Evolutionary conservation across 2,113 vertebrate species (phyloP), one percentile per base, ranked within the genome.

Genomic region (Saccopteryx leptura): DNA sequence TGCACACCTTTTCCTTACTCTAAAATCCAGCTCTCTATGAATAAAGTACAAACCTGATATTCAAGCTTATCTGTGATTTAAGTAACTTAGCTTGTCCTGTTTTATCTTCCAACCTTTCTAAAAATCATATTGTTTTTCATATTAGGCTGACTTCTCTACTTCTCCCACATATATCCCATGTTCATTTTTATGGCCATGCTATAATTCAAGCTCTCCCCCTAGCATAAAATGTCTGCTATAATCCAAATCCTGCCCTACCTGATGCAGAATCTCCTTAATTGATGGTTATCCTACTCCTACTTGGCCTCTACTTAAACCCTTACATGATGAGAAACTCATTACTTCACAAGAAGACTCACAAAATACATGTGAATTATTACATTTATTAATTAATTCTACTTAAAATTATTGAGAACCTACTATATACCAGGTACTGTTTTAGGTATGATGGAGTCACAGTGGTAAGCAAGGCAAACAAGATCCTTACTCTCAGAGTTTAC

Each of bases 61-160:
- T 76, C 50, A 92, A 85, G 28, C 7, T 72, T 97, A 74, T 94
- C 23, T 54, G 18, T 90, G 68, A 39, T 65, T 95, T 91, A 76
- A 46, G 14, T 84, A 85, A 90, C 8, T 12, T 91, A 72, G 8
- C 54, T 69, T 90, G 15, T 72, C 48, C n/a, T 48, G 48, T 88
- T 90, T 4, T 28, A 93, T 82, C 15, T 87, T n/a, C 60, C 24
- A 83, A 28, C 8, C 26, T 90, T 95, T 90, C 33, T 83, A 83
- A 23, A 79, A 93, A 80, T 63, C n/a, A 61, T 50, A 91, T 24
- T 60, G 17, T 60, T 61, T 39, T 12, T 79, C 54, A 26, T 52
- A 24, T 46, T 84, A 71, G 79, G 63, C 14, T 24, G 10, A 4
- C 46, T 81, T 24, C 14, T 88, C 17, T 9, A 9, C 19, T 92